Percentiles rank a stretch among this genome's conserved stretches.
Conservation (phyloP, 2,888 invertebrate species). For the Gnatocerus cornutus region DNA sequence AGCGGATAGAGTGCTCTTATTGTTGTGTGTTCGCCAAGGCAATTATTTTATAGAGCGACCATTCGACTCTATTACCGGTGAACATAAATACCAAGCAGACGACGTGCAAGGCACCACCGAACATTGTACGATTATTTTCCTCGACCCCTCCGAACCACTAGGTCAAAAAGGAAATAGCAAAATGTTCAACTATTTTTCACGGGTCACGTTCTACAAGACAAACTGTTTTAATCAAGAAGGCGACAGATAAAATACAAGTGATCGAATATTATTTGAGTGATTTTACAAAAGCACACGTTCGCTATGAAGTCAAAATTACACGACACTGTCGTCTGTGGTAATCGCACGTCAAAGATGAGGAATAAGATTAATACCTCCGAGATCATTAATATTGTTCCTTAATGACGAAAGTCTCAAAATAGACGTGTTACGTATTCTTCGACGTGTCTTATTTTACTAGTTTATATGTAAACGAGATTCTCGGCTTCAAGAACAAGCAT, state of each 20-base stretch:
- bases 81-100: slow-evolving; percentile 36
- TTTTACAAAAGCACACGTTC: slow-evolving; percentile 5
- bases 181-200: slow-evolving; percentile 35
- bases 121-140: slow-evolving; percentile 28
- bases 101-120: slow-evolving; percentile 29
- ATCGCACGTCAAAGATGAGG: too few species aligned
- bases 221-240: slow-evolving; percentile 29
- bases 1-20: slow-evolving; percentile 33
- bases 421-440: too few species aligned
- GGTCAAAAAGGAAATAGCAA: slow-evolving; percentile 36
- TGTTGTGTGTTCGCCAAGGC: slow-evolving; percentile 34
- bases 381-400: too few species aligned
- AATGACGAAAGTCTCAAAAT: too few species aligned
- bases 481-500: neutral
- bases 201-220: slow-evolving; percentile 29
- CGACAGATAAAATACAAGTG: slow-evolving; percentile 21
- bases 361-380: too few species aligned
- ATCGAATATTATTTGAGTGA: slow-evolving; percentile 16
- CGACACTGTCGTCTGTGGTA: too few species aligned
- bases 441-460: too few species aligned
- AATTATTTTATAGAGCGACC: slow-evolving; percentile 39
- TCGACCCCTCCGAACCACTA: slow-evolving; percentile 19
- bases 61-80: slow-evolving; percentile 39
- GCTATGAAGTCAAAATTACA: neutral
- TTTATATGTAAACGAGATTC: too few species aligned